Base-by-base conservation (phyloP, 2,888 invertebrate genomes). In the Thelaira solivaga region DNA sequence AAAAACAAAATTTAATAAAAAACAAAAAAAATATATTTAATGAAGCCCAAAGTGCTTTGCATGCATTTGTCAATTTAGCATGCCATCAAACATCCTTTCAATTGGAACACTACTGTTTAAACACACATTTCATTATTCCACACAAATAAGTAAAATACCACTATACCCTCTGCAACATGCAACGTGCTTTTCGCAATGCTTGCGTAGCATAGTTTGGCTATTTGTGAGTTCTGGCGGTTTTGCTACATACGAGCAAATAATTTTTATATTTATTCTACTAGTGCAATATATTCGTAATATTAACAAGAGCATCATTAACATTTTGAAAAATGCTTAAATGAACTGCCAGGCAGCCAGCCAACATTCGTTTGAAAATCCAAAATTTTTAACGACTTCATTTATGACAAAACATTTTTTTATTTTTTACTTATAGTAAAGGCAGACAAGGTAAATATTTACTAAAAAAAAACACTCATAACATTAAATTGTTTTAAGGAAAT, bases 21-120 rank as follows among this genome's bases (percentile, higher is more conserved):
- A n/a, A n/a, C n/a, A n/a, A 64, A 51, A 22, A 68, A 65, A 62
- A 55, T 24, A 26, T 34, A 74, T 74, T 78, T 74, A 78, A 78
- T 78, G 74, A 61, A 74, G 78, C 78, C 78, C 65, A 71, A 76
- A 78, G 79, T 77, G 76, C 82, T 83, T 85, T 85, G 85, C 85
- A 86, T 85, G 87, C 87, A 86, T 86, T 85, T 84, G 83, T 83
- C 87, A 87, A 86, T 86, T 86, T 85, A 85, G 87, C 86, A 86
- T 87, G 82, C 82, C 82, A 83, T 85, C 84, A 85, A 86, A 86
- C 86, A 86, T 86, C 86, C 87, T 86, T 85, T 85, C 82, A 80
- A 83, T 84, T 74, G 78, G 69, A 71, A 73, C 62, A 72, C 62
- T 67, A 65, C 76, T 62, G 81, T 84, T 84, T 86, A 82, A 81